A percentile compares a stretch with the other conserved stretches of the same genome.
Conservation (phyloP, 2,888 invertebrate genomes). For the Morinoia aosen region DNA sequence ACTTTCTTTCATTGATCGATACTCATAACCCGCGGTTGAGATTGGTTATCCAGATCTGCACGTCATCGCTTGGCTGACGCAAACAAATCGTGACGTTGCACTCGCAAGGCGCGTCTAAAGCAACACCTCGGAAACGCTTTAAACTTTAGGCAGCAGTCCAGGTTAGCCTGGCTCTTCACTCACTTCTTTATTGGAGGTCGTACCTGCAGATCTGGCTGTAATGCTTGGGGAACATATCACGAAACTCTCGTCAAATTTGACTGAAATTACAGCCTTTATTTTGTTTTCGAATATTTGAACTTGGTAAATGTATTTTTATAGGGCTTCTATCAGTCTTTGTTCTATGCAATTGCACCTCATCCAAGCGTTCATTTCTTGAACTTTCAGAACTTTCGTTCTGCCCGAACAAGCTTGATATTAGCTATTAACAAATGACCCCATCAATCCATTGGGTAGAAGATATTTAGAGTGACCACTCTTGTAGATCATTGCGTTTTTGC, state of each 20-base stretch:
- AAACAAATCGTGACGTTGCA: not conserved
- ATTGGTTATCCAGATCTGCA: not conserved
- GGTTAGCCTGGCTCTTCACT: not conserved
- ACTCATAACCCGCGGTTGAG: not conserved
- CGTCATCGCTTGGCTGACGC: not conserved
- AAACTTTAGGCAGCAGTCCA: not conserved
- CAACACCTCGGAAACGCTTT: not conserved
- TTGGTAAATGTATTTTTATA: not conserved
- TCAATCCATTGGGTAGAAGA: not conserved
- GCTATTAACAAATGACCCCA: not conserved
- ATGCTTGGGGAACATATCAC: not conserved
- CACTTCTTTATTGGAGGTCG: not conserved
- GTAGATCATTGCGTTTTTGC: not conserved
- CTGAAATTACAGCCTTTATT: not conserved
- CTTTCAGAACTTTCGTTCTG: not conserved
- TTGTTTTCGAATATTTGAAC: not conserved
- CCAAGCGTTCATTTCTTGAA: not conserved
- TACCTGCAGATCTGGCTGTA: not conserved
- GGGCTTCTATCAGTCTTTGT: not conserved
- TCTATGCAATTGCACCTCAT: not conserved
- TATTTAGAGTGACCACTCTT: not conserved
- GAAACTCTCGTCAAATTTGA: not conserved
- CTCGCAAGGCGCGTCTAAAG: not conserved
- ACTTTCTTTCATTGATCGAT: not conserved
- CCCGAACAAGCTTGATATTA: not conserved